phyloP scores from a whole-genome alignment of 2,113 vertebrate species.

The Pangasianodon gigas region DNA sequence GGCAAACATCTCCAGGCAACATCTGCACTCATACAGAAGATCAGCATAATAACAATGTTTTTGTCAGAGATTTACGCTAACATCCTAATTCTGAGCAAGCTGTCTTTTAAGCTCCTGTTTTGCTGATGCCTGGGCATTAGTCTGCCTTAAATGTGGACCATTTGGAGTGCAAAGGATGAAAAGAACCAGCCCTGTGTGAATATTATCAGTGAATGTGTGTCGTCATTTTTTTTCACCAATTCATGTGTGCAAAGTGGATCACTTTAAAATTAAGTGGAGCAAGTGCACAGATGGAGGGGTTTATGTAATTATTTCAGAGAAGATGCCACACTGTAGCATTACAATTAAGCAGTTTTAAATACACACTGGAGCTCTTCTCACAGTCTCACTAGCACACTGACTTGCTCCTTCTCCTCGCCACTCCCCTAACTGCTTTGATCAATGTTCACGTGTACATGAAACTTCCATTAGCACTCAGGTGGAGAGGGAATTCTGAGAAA shows the following conservation, averaged over 20 bases:
- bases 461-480: slow-evolving; percentile 69
- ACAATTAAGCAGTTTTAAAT: slow-evolving; percentile 5
- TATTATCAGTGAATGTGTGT: background rate
- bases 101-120: slow-evolving; percentile 36
- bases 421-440: slow-evolving; percentile 60
- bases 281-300: slow-evolving; percentile 25
- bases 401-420: slow-evolving; percentile 11
- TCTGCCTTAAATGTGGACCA: background rate
- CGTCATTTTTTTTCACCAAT: background rate
- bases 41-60: slow-evolving; percentile 41
- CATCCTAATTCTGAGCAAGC: slow-evolving; percentile 23
- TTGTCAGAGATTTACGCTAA: slow-evolving; percentile 25
- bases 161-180: background rate
- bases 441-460: slow-evolving; percentile 66
- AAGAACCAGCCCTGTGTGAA: slow-evolving; percentile 20
- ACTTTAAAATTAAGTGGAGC: slow-evolving; percentile 28
- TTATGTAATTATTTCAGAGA: slow-evolving; percentile 25
- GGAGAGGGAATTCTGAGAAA: slow-evolving; percentile 54
- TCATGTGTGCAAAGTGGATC: slow-evolving; percentile 24
- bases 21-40: slow-evolving; percentile 26
- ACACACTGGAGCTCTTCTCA: background rate
- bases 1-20: slow-evolving; percentile 35
- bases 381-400: slow-evolving; percentile 49
- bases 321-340: background rate
- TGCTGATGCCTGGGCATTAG: slow-evolving; percentile 29